These are phyloP conservation scores for Gila robusta DNA, from an alignment of 2,797 vertebrate genomes.

Conservation along the genomic window DNA sequence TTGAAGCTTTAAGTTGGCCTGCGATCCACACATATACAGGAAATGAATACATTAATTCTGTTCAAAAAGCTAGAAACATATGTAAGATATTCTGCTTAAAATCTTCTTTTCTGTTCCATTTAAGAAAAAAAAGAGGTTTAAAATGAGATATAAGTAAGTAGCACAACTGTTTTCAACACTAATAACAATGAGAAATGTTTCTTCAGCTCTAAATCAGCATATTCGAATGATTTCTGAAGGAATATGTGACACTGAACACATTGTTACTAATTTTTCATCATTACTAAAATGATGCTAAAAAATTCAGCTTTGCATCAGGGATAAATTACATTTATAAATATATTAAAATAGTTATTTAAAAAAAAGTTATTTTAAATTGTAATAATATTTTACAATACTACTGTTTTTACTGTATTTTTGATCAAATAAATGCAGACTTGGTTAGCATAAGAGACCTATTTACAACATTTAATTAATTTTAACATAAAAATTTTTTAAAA, in stretches of 20 bases:
- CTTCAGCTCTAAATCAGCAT: neutral
- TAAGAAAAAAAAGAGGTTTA: neutral
- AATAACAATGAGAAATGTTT: neutral
- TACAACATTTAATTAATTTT: neutral
- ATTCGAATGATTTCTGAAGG: neutral
- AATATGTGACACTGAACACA: neutral
- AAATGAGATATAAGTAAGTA: neutral
- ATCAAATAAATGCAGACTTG: neutral
- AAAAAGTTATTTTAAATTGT: neutral
- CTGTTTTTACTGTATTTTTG: neutral
- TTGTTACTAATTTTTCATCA: neutral
- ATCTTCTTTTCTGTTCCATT: neutral
- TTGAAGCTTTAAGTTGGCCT: constrained; percentile 86
- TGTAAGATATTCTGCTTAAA: neutral
- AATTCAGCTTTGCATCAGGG: neutral
- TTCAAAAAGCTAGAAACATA: neutral
- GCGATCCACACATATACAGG: neutral
- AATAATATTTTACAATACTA: neutral
- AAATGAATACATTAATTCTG: neutral
- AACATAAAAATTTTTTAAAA: neutral
- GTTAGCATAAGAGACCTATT: neutral
- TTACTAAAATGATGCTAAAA: neutral
- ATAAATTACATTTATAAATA: neutral
- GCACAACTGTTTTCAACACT: neutral
- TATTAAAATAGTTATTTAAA: neutral